These are phyloP conservation scores for Dolichopus griseipennis DNA, from an alignment of 2,888 invertebrate species.

Conservation along the genomic window DNA sequence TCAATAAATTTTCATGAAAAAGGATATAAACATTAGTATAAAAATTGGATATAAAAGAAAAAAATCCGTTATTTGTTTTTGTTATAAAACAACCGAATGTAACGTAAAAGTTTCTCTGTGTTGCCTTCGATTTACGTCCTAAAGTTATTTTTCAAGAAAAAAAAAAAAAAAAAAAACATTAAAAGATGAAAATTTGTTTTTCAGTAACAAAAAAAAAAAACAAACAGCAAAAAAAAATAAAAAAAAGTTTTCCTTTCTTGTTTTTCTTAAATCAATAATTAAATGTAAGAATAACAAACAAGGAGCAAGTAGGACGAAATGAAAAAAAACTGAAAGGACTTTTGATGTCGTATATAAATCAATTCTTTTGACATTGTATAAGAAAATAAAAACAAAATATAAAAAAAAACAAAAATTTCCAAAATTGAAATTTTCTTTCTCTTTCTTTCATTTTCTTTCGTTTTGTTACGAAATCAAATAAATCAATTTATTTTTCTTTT, in stretches of 20 bases:
- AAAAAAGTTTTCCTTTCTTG: too few species aligned
- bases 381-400: neutral
- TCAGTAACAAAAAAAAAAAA: too few species aligned
- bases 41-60: neutral
- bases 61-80: neutral
- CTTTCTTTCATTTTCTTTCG: too few species aligned
- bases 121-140: neutral
- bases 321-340: neutral
- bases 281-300: neutral
- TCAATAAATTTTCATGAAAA: constrained; percentile 6
- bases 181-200: too few species aligned
- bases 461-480: too few species aligned
- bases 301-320: neutral
- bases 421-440: too few species aligned
- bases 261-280: neutral
- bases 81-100: too few species aligned
- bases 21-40: neutral
- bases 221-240: too few species aligned
- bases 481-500: too few species aligned
- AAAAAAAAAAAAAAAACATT: too few species aligned
- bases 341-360: constrained; percentile 2
- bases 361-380: neutral
- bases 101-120: neutral
- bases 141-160: neutral
- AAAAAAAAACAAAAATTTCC: neutral